Evolutionary conservation across 2,888 invertebrate genomes (phyloP), one percentile per base, ranked within the genome.

Genomic region (Harpalus rubripes): DNA sequence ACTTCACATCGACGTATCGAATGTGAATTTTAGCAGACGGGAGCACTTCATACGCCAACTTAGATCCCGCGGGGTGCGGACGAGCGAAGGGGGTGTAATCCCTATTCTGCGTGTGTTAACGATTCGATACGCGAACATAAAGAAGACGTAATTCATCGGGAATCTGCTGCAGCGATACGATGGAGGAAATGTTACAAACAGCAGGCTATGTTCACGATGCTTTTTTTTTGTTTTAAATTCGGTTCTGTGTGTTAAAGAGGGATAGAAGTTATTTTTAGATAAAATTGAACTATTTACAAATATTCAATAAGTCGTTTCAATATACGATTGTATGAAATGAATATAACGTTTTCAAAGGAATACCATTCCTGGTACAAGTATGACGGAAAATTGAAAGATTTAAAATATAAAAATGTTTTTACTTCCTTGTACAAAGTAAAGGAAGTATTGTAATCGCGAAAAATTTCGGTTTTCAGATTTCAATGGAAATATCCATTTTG

Each of bases 101-200:
- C 84, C 78, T 65, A 84, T 84, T 84, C 84, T 84, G 65, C 78
- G 65, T 84, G 78, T 89, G 89, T 89, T 88, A 88, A 89, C 89
- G 89, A 89, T 87, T 88, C 89, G 89, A 87, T 89, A 89, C 88
- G 87, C 88, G 86, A 87, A 86, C 87, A 90, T 89, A 90, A 90
- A 89, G 88, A 88, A 87, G 85, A 87, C 65, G 78, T 88, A 84
- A 89, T 89, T 89, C 89, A 89, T 88, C 87, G 88, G 85, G 86
- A 88, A 88, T 88, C 87, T 88, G 87, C 85, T 80, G 61, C 61
- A 80, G 18, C 59, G 59, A 79, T 59, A 79, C 32, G 39, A 44
- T 56, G 56, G 10, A 12, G 58, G 76, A 52, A 56, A n/a, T 22
- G 56, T 26, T 58, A 59, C 39, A 79, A 15, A 58, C 72, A 72